These are phyloP conservation scores for Monochamus saltuarius DNA, from an alignment of 1,140 invertebrate genomes.

Conservation along the genomic window DNA sequence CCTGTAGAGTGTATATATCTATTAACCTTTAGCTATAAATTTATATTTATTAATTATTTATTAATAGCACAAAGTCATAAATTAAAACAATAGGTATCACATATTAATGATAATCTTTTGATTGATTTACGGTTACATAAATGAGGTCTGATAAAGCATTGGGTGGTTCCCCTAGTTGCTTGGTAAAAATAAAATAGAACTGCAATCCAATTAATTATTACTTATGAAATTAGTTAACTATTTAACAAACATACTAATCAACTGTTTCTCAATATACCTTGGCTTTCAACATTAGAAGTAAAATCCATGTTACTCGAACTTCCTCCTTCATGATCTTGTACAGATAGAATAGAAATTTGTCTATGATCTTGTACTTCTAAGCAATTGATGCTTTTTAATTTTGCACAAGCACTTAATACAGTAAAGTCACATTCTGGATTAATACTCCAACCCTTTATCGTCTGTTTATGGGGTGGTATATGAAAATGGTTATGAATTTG, in stretches of 20 bases:
- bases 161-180: no score
- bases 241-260: no score
- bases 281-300: neutral
- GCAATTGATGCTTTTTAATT: neutral
- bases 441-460: slow-evolving; percentile 22
- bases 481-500: slow-evolving; percentile 17
- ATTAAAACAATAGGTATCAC: neutral
- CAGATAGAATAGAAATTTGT: no score
- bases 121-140: neutral
- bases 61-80: neutral
- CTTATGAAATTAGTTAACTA: no score
- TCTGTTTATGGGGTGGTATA: slow-evolving; percentile 20
- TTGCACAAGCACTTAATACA: slow-evolving; percentile 15
- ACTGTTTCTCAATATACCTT: slow-evolving; percentile 5
- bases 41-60: no score
- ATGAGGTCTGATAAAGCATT: no score
- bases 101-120: neutral
- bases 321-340: neutral
- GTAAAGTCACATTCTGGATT: slow-evolving; percentile 19
- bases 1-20: no score
- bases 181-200: no score
- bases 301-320: slow-evolving; percentile 3
- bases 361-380: slow-evolving; percentile 10
- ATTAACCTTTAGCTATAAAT: no score
- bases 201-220: no score